Base-by-base conservation (phyloP, 2,797 vertebrate species). In the Smutsia gigantea region DNA sequence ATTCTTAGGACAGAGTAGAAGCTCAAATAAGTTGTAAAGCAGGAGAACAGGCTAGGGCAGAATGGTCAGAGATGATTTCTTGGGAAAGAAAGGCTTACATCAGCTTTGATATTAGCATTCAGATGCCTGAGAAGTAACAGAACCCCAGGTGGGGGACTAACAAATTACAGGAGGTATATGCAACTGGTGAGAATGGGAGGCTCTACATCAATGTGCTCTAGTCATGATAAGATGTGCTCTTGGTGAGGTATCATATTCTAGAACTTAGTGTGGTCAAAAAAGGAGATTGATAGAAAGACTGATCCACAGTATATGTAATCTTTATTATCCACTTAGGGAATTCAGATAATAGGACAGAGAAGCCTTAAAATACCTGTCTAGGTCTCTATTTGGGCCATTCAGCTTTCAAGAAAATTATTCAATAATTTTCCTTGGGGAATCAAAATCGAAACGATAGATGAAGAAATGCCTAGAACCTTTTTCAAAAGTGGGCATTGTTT, bases 391-490 rank as follows among this genome's bases (percentile, higher is more conserved):
- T 72, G 31, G 8, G 13, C 7, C 66, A 51, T 23, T 34, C 55
- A 55, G 31, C 3, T 71, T 87, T 46, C 29, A 29, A 85, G 55
- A 83, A 42, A 82, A 59, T 23, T 59, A 88, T 55, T 75, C 42
- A 87, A 27, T 84, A 34, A 37, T 87, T 83, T 78, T 75, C 59
- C 49, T 39, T 23, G 0, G 49, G 27, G 19, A 84, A 89, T n/a
- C 4, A 42, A 92, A 94, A 92, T n/a, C 19, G 12, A 78, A 78
- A 95, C 18, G 46, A 74, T 37, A 68, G 68, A 94, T 87, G 37
- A 81, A 64, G n/a, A 85, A 55, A 64, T 19, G 64, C 13, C 81
- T 79, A 64, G 42, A 92, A 69, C 55, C 7, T 55, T 64, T 78
- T 53, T 64, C 49, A 15, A 71, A 84, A 85, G 68, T 31, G 3